Evolutionary conservation across 2,888 invertebrate species (phyloP), one percentile per base, ranked within the genome.

Genomic region (Poecilobothrus nobilitatus): DNA sequence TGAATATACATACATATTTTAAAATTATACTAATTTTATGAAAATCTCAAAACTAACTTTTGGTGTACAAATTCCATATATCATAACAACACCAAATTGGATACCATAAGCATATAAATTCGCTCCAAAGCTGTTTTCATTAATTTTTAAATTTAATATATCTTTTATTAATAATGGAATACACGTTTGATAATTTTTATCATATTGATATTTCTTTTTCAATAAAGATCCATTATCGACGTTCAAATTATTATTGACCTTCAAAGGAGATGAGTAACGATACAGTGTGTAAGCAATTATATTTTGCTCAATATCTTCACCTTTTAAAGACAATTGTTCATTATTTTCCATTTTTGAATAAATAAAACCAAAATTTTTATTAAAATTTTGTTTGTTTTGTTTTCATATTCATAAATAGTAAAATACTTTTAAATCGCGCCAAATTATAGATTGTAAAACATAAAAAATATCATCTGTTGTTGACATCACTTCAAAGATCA

Each of bases 131-230:
- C 44, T 34, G 12, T 15, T 9, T 4, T 67, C 66, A 7, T 53
- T 34, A 22, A 65, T 9, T 12, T 69, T 66, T 44, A 53, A 18
- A 53, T 70, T 67, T 6, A 41, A 53, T 22, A 71, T 65, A 44
- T 71, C 68, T 44, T 68, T 41, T 15, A 71, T 65, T 22, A 70
- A 22, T 8, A 71, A 15, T 20, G 71, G 66, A 22, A 71, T 44
- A 20, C 27, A 37, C 22, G 22, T 20, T 21, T 66, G 44, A 12
- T 63, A 63, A 27, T 22, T 27, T 63, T 41, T 21, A 44, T 63
- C 20, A 44, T 63, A 66, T 20, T 27, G 27, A 27, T 4, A 27
- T 37, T 10, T 53, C 15, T 18, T 53, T 5, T 53, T 18, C 27
- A 27, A 27, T 27, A 5, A 4, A 4, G 5, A 27, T 9, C 18